Evolutionary conservation across 2,797 vertebrate species (phyloP), one percentile per base, ranked within the genome.

Genomic region (Notoglanidium macrostoma): DNA sequence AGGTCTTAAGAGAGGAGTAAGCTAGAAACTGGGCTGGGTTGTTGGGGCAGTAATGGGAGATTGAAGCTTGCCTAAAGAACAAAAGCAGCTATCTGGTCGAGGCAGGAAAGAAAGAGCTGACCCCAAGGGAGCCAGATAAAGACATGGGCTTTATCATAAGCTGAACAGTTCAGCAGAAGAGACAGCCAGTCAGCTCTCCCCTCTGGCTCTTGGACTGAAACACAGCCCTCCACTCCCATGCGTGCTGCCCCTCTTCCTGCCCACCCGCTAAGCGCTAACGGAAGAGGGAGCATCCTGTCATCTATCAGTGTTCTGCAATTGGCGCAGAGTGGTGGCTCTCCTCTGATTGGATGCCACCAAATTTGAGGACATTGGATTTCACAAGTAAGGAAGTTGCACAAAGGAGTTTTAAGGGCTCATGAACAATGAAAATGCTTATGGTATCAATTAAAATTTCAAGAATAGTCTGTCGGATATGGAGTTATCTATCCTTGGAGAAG

Each of bases 101-200:
- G 93, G 85, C 95, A 94, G 92, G 88, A 91, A 90, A 93, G 91
- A 92, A 90, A 86, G 91, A 90, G 88, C 89, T 91, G 90, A 91
- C 90, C 89, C 92, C 87, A 61, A 86, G 55, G 63, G 84, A 86
- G 63, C 70, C 82, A 87, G 94, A 95, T 95, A 94, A 93, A 91
- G 88, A 92, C 81, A 85, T 88, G 90, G 91, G 91, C 92, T 94
- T 95, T 95, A 96, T 95, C 94, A 91, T 15, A 86, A 92, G 92
- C 88, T 26, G 85, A 93, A 90, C 93, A 93, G 93, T 92, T 91
- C 90, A 90, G 92, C 92, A 89, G 91, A 94, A 93, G 90, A 94
- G 92, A 94, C 92, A 92, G 89, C 89, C 91, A 91, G 86, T 84
- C 86, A 90, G 51, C 59, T 90, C 91, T 89, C 87, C 90, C 46